A percentile compares a stretch with the other conserved stretches of the same genome.
Evolutionary conservation across 23 tunicate species (phyloP).

Genomic region (Trididemnum miniatum): DNA sequence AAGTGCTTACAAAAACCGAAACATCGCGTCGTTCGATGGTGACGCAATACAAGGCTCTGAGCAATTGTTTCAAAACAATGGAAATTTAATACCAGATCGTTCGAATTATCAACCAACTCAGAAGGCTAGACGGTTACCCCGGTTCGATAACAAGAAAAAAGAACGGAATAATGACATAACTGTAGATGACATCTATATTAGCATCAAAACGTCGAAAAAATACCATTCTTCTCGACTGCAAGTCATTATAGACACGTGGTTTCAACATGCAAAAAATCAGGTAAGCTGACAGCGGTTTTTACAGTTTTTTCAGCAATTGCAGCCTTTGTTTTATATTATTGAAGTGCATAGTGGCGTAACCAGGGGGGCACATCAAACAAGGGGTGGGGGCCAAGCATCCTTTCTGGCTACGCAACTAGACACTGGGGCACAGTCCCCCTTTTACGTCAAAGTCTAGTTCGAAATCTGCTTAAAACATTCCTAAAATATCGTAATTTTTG

Average conservation of each 20-base stretch:
- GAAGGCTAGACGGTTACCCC: neutral
- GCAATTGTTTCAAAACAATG: neutral
- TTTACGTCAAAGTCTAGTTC: too few species aligned
- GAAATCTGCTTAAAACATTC: too few species aligned
- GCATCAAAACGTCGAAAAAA: slow-evolving; percentile 42
- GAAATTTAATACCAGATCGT: neutral
- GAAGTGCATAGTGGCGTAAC: too few species aligned
- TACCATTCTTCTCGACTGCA: slow-evolving; percentile 30
- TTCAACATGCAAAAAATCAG: slow-evolving; percentile 37
- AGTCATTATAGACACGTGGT: slow-evolving; percentile 45
- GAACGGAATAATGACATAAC: neutral
- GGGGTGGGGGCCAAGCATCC: too few species aligned
- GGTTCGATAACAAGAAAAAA: neutral
- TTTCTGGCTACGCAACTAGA: too few species aligned
- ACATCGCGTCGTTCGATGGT: neutral
- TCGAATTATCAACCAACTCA: neutral
- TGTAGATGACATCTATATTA: slow-evolving; percentile 38
- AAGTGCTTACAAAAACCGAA: neutral
- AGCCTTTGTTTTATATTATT: too few species aligned
- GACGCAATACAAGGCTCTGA: neutral
- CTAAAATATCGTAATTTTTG: too few species aligned
- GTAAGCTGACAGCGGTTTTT: too few species aligned
- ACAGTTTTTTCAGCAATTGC: too few species aligned
- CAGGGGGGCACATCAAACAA: too few species aligned
- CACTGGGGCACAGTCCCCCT: too few species aligned